Conservation (phyloP, 2,113 vertebrate genomes). For the Trochalopteron elliotii region DNA sequence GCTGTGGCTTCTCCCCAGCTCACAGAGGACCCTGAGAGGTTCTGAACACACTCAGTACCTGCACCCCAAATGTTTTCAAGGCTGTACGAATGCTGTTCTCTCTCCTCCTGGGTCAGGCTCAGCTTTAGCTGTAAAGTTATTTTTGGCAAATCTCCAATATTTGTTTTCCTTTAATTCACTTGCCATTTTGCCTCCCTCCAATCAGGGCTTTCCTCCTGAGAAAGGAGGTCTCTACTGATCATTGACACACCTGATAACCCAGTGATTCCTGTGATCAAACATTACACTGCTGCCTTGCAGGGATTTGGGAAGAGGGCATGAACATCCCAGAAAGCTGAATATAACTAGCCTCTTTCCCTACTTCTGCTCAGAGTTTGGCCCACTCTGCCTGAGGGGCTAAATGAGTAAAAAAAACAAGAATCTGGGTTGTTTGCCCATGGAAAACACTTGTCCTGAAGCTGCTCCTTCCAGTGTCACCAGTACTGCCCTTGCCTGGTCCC, state of each 20-base stretch:
- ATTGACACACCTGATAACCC: not conserved
- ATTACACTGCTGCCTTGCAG: not conserved
- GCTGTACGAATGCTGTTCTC: not conserved
- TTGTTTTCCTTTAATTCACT: not conserved
- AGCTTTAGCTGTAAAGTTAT: not conserved
- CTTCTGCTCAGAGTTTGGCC: not conserved
- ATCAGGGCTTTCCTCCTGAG: not conserved
- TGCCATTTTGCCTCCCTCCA: not conserved
- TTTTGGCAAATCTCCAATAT: not conserved
- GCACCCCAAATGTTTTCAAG: not conserved
- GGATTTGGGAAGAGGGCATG: not conserved
- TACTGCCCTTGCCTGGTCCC: not conserved
- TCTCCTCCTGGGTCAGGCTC: not conserved
- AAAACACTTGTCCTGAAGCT: not conserved
- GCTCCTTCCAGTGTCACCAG: not conserved
- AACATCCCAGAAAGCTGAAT: not conserved
- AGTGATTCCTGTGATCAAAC: not conserved
- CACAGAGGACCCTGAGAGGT: not conserved
- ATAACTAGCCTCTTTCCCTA: not conserved
- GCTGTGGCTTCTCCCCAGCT: not conserved
- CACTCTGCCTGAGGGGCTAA: not conserved
- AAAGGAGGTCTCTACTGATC: not conserved
- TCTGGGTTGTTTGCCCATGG: not conserved
- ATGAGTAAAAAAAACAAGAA: rapidly evolving
- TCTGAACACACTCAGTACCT: not conserved